Evolutionary conservation across 1,140 invertebrate species (phyloP).

Genomic region (Octopus bimaculoides): DNA sequence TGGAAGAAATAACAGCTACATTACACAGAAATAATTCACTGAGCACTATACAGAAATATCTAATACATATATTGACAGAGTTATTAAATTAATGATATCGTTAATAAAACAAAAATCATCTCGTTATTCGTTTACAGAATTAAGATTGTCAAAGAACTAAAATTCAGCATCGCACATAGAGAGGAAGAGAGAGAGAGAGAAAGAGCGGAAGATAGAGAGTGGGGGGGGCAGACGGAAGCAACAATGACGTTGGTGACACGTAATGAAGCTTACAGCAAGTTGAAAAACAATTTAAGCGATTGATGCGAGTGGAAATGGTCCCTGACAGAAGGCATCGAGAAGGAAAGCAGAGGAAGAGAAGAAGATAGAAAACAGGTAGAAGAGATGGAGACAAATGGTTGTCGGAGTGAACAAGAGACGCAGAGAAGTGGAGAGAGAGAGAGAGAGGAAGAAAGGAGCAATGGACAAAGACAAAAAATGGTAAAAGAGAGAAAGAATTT

Average conservation of each 20-base stretch:
- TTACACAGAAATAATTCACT: too few species aligned
- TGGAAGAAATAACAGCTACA: too few species aligned
- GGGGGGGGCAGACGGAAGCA: slow-evolving; percentile 10
- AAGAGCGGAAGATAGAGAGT: slow-evolving; percentile 14
- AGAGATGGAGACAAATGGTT: neutral
- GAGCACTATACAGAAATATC: too few species aligned
- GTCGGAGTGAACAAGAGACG: neutral
- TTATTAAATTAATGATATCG: too few species aligned
- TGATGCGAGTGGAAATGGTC: neutral
- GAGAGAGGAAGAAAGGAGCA: neutral
- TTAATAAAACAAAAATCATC: too few species aligned
- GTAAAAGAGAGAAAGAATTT: neutral
- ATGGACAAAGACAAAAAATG: neutral
- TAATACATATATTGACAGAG: too few species aligned
- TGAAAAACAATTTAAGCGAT: neutral
- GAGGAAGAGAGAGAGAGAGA: neutral
- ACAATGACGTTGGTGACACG: neutral
- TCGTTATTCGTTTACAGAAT: too few species aligned
- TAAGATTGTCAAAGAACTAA: too few species aligned
- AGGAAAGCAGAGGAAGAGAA: neutral
- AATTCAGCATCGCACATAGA: neutral
- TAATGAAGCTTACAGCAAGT: neutral
- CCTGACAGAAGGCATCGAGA: neutral
- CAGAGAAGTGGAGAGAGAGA: neutral
- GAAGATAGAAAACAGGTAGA: neutral